Base-by-base conservation (phyloP, 2,888 invertebrate species). In the Drosophila mimetica region DNA sequence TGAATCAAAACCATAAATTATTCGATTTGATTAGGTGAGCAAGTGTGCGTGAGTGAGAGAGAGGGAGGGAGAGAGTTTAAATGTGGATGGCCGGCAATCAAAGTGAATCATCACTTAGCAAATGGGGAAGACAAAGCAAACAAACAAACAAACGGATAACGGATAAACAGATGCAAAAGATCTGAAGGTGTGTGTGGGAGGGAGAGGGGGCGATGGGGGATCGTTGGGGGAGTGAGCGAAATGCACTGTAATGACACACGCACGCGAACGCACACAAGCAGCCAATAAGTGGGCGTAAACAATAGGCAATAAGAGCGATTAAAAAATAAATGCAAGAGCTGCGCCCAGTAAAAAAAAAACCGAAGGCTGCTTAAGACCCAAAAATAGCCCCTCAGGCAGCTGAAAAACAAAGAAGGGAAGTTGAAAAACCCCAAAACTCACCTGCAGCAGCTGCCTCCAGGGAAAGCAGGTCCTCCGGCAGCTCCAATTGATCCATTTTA, bases 91-190 rank as follows among this genome's bases (percentile, higher is more conserved):
- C 54, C 63, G 54, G 54, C 50, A 72, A 75, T 75, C 83, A 75
- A 80, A 79, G 81, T 81, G 80, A 80, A 80, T 81, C 80, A 81
- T 83, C 80, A 73, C 72, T 80, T 86, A 71, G 75, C 53, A 54
- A 73, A 77, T 67, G 60, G 79, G 77, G 73, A 83, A 79, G 71
- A 61, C 71, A 53, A 18, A 47, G 42, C 28, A 69, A 52, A 72
- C 65, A 47, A 51, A 51, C 48, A 47, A 51, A 51, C 48, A 60
- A 61, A 51, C 48, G 59, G 58, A 59, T 77, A 61, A 58, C 58
- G 64, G 59, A 57, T 75, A 61, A 58, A 65, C 57, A 60, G 39
- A 71, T 60, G 71, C 51, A 51, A 55, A 67, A 53, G 75, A 54
- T 65, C 58, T 76, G 39, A 75, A 36, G 46, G 28, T 39, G 41